Evolutionary conservation across 2,797 vertebrate genomes (phyloP), one percentile per base, ranked within the genome.

Genomic region (Xenopus petersii): DNA sequence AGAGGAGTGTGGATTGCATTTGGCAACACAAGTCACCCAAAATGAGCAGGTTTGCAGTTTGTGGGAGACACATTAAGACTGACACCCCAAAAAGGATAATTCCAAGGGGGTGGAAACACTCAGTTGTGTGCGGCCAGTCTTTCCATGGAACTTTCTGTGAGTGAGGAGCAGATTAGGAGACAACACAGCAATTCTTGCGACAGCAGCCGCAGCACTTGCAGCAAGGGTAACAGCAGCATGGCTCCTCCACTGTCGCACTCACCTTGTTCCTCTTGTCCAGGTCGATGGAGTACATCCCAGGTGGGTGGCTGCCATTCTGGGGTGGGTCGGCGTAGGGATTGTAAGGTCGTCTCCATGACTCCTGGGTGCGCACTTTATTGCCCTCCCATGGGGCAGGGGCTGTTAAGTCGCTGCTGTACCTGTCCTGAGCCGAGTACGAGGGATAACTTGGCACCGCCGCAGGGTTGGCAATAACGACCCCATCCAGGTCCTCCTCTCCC

Each of bases 391-490:
- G 2, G n/a, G 5, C 21, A 3, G 17, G 1, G 5, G 2, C 17
- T 6, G 54, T 11, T n/a, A 2, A 13, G 2, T 59, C 67, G 0
- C 13, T 16, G 0, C 21, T 0, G 0, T 12, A 13, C 2, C 67
- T 80, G 0, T 24, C 67, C 17, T 21, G 77, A 51, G 83, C 59
- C 12, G 68, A 54, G 48, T 90, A 55, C 2, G 84, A 75, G 0
- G 54, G 0, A 13, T 77, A 74, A 0, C 59, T 73, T 62, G 58
- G 75, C 63, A 74, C 30, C 0, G 76, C 71, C 5, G 82, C 26
- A 0, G 91, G 92, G 81, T 94, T 94, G 79, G 83, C 74, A 0
- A 95, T 91, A 61, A 94, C 58, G 0, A 81, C 89, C 81, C 81
- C 68, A 0, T 80, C 77, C 0, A 77, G 82, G 71, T 88, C 86